phyloP scores from a whole-genome alignment of 1,140 invertebrate species.

The Saccostrea cuccullata region DNA sequence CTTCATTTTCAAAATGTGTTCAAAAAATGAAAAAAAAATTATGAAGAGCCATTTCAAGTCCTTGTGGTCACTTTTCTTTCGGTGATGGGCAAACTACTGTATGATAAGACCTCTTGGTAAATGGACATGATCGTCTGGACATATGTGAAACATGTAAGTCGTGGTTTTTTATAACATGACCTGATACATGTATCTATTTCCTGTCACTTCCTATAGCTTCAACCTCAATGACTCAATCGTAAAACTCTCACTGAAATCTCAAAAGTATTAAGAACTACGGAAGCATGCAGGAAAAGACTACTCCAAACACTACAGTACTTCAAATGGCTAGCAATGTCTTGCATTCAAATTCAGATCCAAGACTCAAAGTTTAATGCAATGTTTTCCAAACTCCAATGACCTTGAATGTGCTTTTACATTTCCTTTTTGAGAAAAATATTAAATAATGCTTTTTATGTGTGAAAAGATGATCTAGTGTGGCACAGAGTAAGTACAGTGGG shows the following conservation, averaged over 20 bases:
- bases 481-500: constrained; percentile 10
- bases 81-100: constrained; percentile 17
- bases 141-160: not conserved
- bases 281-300: not conserved
- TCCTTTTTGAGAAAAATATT: not conserved
- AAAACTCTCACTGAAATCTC: not conserved
- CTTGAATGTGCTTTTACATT: constrained; percentile 3
- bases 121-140: not conserved
- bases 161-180: not conserved
- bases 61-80: not conserved
- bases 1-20: not conserved
- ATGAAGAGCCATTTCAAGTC: constrained; percentile 30
- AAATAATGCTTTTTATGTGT: constrained; percentile 2
- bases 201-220: not conserved
- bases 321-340: not conserved
- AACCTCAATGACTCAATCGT: not conserved
- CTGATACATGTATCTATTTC: not conserved
- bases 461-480: constrained; percentile 15
- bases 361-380: constrained; percentile 31
- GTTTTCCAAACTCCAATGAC: not conserved
- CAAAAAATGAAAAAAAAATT: not conserved
- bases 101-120: not conserved
- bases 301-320: not conserved
- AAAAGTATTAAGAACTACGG: not conserved
- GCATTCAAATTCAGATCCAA: not conserved